Base-by-base conservation (phyloP, 2,113 vertebrate species). In the Phainopepla nitens region DNA sequence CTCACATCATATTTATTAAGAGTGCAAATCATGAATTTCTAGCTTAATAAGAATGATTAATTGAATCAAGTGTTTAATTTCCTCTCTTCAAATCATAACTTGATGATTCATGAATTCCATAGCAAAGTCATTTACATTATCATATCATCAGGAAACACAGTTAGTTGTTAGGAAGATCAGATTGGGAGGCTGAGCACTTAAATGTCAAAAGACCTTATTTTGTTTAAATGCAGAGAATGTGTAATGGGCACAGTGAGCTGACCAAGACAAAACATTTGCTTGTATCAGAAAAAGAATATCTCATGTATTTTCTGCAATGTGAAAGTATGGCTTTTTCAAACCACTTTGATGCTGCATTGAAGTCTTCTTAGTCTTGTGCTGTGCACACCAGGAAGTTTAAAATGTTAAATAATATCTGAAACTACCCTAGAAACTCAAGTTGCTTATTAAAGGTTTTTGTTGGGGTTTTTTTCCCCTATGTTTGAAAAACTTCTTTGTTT, bases 401-500 rank as follows among this genome's bases (percentile, higher is more conserved):
- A 97, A 94, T 93, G 76, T 96, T 98, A 95, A 98, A 94, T 97
- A 97, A 97, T 97, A 78, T 93, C 89, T 90, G 81, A 89, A 97
- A 96, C 61, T 96, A 87, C 87, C 90, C 92, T 96, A 96, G 96
- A 98, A 98, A 97, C 90, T 96, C 68, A 94, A 97, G 94, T 96
- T 97, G 56, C 93, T 97, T 98, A 95, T 96, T 97, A 90, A 97
- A 97, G 84, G 70, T 78, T 87, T 93, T 83, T 39, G 27, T 29
- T 57, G 39, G 54, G 44, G 18, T 47, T 93, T 51, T 51, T 64
- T 23, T 2, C 1, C 31, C 56, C 23, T 11, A 51, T 9, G 9
- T 97, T 97, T 97, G 95, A 97, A 96, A 98, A 98, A 97, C 94
- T 97, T 98, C 98, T 97, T 98, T 98, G 97, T 98, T 98, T 97